Base-by-base conservation (phyloP, 2,888 invertebrate species). In the Limenitis camilla region DNA sequence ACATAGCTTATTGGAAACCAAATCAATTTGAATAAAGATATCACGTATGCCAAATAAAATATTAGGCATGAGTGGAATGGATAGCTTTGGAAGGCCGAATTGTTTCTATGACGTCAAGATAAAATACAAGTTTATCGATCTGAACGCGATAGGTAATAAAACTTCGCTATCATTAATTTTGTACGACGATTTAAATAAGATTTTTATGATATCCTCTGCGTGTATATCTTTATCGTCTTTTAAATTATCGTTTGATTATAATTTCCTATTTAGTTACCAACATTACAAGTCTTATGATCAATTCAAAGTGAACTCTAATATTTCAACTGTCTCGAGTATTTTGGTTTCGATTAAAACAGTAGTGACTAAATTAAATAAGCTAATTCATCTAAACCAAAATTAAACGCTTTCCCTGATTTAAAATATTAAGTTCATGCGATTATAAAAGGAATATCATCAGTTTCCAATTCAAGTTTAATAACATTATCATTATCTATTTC, bases 101-200 rank as follows among this genome's bases (percentile, higher is more conserved):
- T 40, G 42, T 56, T 49, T 52, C 51, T 39, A 52, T 59, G 49
- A 56, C 56, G 56, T 58, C 49, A 56, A 56, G 53, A 56, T 56
- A 53, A 19, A 19, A 53, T 9, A 33, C 30, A 19, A 33, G n/a
- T 48, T 39, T 57, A 57, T 57, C 46, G 57, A 54, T 52, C 52
- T 47, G 42, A 32, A 19, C 39, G 52, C 36, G 49, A 46, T 52
- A 56, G n/a, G 11, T n/a, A 49, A 52, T 47, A 47, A 51, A 36
- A 46, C 42, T 40, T 49, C 35, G 53, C 44, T 49, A 49, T 36
- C 40, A 45, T 44, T 53, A 44, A 45, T 44, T 45, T 45, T 11
- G 11, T 49, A 11, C 10, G 27, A 47, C 36, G 31, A 44, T 50
- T 44, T 32, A 28, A 11, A 29, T 40, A 19, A 33, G 42, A 44